These are phyloP conservation scores for Limosa lapponica DNA, from an alignment of 2,797 vertebrate species.

Conservation along the genomic window DNA sequence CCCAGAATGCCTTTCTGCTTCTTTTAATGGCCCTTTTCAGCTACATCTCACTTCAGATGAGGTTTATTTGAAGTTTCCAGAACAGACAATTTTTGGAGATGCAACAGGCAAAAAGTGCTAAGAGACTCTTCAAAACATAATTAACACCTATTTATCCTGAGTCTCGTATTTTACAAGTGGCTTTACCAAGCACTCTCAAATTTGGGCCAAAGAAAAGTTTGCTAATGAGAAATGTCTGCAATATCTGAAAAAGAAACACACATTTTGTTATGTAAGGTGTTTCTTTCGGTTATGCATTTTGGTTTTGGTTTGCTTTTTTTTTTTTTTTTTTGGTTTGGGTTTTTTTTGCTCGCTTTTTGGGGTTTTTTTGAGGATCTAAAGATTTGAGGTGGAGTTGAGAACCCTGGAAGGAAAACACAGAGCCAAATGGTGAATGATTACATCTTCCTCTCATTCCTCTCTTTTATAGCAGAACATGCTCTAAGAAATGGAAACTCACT, in stretches of 20 bases:
- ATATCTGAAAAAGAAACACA: background rate
- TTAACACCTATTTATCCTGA: conserved; percentile 56
- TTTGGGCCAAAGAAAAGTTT: background rate
- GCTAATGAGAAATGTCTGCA: background rate
- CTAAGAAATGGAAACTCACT: background rate
- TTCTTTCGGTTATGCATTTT: background rate
- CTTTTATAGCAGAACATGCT: background rate
- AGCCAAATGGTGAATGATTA: background rate
- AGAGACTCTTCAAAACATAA: conserved; percentile 49
- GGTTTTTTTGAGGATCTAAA: background rate
- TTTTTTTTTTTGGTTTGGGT: background rate
- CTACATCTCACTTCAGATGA: conserved; percentile 40
- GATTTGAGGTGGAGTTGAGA: background rate
- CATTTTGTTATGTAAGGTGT: background rate
- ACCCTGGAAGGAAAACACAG: background rate
- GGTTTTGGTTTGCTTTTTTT: background rate
- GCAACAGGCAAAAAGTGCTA: conserved; percentile 31
- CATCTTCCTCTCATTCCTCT: background rate
- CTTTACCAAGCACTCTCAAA: background rate
- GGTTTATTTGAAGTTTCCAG: conserved; percentile 55
- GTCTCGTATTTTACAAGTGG: background rate
- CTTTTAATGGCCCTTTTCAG: conserved; percentile 21
- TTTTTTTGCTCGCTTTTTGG: background rate
- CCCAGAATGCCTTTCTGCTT: background rate
- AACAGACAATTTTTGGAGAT: conserved; percentile 24